A percentile compares a stretch with the other conserved stretches of the same genome.
Evolutionary conservation across 2,113 vertebrate genomes (phyloP).

Genomic region (Azemiops feae): DNA sequence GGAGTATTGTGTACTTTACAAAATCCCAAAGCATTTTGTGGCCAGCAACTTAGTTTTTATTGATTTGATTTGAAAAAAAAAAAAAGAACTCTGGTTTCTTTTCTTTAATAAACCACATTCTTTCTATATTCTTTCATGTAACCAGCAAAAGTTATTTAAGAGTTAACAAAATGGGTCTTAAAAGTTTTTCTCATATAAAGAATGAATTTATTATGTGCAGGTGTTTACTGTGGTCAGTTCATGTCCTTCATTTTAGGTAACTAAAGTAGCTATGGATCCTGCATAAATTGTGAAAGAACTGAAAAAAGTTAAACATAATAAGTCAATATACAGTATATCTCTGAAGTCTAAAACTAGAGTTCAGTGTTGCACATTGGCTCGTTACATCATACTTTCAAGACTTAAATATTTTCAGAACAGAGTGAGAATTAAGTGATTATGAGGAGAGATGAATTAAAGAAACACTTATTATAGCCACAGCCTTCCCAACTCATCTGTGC

Average conservation of each 20-base stretch:
- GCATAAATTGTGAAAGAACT: slow-evolving; percentile 61
- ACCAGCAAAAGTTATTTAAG: slow-evolving; percentile 60
- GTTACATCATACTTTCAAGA: slow-evolving; percentile 45
- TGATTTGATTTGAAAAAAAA: slow-evolving; percentile 80
- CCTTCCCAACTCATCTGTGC: rapidly evolving
- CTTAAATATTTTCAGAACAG: slow-evolving; percentile 25
- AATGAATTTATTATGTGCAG: slow-evolving; percentile 74
- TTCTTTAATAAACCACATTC: slow-evolving; percentile 73
- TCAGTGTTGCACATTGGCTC: slow-evolving; percentile 71
- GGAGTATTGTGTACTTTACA: slow-evolving; percentile 43
- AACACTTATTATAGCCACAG: not conserved
- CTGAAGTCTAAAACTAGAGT: slow-evolving; percentile 51
- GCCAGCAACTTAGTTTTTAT: slow-evolving; percentile 72
- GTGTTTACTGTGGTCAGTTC: slow-evolving; percentile 73
- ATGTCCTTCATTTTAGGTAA: slow-evolving; percentile 57
- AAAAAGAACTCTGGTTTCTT: slow-evolving; percentile 73
- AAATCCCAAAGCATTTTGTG: slow-evolving; percentile 65
- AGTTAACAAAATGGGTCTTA: slow-evolving; percentile 67
- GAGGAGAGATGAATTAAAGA: rapidly evolving
- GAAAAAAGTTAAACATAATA: slow-evolving; percentile 36
- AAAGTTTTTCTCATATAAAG: slow-evolving; percentile 64
- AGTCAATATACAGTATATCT: slow-evolving; percentile 26
- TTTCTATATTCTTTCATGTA: slow-evolving; percentile 71
- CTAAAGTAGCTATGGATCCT: slow-evolving; percentile 75
- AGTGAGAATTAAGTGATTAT: not conserved